These are phyloP conservation scores for Plumapathes pennacea DNA, from an alignment of 92 coral and sea anemone genomes.

Conservation along the genomic window DNA sequence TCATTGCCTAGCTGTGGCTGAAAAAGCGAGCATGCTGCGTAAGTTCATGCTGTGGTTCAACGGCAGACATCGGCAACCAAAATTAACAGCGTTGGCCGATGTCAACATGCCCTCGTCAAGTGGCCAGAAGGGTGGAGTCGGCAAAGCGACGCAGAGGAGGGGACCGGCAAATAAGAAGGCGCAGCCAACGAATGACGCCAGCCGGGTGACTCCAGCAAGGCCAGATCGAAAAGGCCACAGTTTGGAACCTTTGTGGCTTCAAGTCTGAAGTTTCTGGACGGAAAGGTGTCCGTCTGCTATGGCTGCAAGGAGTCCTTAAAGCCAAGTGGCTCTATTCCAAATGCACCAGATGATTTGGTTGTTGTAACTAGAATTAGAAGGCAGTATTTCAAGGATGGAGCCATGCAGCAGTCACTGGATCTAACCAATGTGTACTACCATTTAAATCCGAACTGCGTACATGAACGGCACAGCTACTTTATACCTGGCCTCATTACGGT, in stretches of 20 bases:
- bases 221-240: slow-evolving; percentile 34
- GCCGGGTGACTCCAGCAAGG: background rate
- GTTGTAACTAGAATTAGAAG: slow-evolving; percentile 34
- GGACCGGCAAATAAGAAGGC: slow-evolving; percentile 35
- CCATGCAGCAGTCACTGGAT: slow-evolving; percentile 29
- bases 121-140: slow-evolving; percentile 17
- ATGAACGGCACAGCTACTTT: slow-evolving; percentile 1
- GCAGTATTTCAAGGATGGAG: slow-evolving; percentile 28
- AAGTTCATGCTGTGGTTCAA: slow-evolving; percentile 27
- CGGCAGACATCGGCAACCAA: slow-evolving; percentile 13
- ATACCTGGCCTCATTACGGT: slow-evolving; percentile 9
- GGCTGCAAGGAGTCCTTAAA: slow-evolving; percentile 52
- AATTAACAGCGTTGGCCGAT: slow-evolving; percentile 23
- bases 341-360: slow-evolving; percentile 49
- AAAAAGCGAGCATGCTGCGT: slow-evolving; percentile 10
- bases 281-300: slow-evolving; percentile 48
- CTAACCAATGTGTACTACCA: slow-evolving; percentile 40
- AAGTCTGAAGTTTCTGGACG: slow-evolving; percentile 42
- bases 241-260: slow-evolving; percentile 44
- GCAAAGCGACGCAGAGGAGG: slow-evolving; percentile 20
- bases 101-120: slow-evolving; percentile 31
- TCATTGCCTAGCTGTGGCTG: slow-evolving; percentile 52
- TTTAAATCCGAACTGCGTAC: slow-evolving; percentile 25
- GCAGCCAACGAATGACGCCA: background rate
- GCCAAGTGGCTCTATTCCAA: slow-evolving; percentile 46